Percentiles rank a stretch among this genome's conserved stretches.
These are phyloP conservation scores for Patella caerulea DNA, from an alignment of 2,888 invertebrate species.

Conservation along the genomic window DNA sequence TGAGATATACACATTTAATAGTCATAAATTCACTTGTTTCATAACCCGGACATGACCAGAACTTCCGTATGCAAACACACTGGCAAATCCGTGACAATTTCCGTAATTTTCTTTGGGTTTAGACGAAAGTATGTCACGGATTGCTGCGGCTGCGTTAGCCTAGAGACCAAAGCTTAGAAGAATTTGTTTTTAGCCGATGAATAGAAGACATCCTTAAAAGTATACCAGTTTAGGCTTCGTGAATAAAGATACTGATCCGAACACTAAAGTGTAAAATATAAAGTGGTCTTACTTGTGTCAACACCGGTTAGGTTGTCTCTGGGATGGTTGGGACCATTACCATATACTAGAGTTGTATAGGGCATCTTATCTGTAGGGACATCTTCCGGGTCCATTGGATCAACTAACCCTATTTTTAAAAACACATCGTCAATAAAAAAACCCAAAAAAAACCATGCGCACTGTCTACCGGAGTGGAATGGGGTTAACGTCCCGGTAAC, in stretches of 20 bases:
- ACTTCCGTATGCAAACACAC: too few species aligned
- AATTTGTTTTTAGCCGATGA: constrained; percentile 6
- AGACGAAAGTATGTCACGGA: too few species aligned
- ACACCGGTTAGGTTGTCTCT: constrained; percentile 43
- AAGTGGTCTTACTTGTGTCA: constrained; percentile 37
- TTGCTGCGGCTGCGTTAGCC: too few species aligned
- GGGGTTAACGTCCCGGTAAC: too few species aligned
- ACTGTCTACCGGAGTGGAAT: too few species aligned
- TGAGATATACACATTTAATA: too few species aligned
- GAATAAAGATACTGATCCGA: neutral
- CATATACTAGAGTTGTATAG: constrained; percentile 51
- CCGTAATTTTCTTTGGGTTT: too few species aligned
- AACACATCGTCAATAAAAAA: too few species aligned
- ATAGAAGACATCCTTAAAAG: neutral
- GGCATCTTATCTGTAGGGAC: constrained; percentile 42
- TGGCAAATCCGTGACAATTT: too few species aligned
- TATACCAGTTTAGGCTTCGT: neutral
- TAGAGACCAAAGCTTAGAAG: neutral
- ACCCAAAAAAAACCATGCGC: too few species aligned
- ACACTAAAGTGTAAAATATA: neutral
- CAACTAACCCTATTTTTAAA: constrained; percentile 19
- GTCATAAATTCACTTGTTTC: too few species aligned
- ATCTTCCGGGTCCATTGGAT: constrained; percentile 20
- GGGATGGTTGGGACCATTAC: constrained; percentile 49
- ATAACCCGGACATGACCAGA: too few species aligned